Conservation (phyloP, 2,797 vertebrate species). For the Cichlasoma orientale region DNA sequence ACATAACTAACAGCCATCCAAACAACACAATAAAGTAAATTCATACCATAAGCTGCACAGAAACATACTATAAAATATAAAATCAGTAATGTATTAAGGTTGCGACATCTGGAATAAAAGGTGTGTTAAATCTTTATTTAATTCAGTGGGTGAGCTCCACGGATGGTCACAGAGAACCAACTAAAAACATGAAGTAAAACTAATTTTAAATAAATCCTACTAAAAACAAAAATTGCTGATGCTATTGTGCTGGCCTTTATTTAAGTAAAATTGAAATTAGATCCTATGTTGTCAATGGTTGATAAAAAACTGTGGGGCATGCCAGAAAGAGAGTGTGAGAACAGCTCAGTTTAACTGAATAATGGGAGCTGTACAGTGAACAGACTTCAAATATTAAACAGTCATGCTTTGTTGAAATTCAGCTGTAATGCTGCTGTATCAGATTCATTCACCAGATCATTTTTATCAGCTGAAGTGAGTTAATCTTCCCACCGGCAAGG, state of each 20-base stretch:
- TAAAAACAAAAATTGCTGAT: not conserved
- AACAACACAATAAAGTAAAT: not conserved
- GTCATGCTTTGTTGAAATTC: not conserved
- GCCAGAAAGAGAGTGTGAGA: not conserved
- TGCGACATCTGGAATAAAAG: too few species aligned
- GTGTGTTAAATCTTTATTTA: not conserved
- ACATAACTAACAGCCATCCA: not conserved
- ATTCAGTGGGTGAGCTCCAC: not conserved
- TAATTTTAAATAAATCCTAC: too few species aligned
- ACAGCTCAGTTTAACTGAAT: not conserved
- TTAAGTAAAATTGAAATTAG: not conserved
- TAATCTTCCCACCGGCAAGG: not conserved
- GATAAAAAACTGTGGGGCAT: not conserved
- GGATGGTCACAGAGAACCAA: not conserved
- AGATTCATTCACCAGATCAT: not conserved
- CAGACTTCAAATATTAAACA: not conserved
- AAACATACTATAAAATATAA: not conserved
- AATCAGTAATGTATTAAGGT: not conserved
- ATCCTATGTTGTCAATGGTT: not conserved
- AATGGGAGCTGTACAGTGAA: rapidly evolving
- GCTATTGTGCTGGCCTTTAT: rapidly evolving
- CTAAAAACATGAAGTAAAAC: too few species aligned
- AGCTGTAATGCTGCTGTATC: not conserved
- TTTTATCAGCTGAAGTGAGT: not conserved
- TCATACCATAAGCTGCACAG: not conserved